Evolutionary conservation across 2,888 invertebrate genomes (phyloP), one percentile per base, ranked within the genome.

Genomic region (Lymantria dispar): DNA sequence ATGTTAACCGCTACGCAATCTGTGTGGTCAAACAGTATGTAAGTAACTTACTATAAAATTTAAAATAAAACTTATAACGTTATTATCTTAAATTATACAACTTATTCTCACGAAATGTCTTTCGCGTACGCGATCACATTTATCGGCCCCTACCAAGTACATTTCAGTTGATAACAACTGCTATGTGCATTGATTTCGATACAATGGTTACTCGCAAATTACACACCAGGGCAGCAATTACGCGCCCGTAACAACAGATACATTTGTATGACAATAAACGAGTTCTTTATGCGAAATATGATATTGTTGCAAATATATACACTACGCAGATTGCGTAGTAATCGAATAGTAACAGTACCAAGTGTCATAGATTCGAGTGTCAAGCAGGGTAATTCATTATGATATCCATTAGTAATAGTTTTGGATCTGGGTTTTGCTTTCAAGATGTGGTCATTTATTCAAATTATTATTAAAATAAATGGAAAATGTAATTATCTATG

Each of bases 231-330:
- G 69, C 78, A 58, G 82, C 88, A 89, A 91, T 89, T 91, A 89
- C 83, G 71, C 43, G 60, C 62, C 61, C 68, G 63, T 70, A 84
- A 90, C 88, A 86, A 87, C 89, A 86, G 90, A 90, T 88, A 90
- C 80, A 89, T 90, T 90, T 90, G 90, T 90, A 89, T 91, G 84
- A 91, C 88, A 91, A 90, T 87, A 80, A 78, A 72, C 59, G 67
- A 74, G 29, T 71, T 78, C 82, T 86, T 80, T 86, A 84, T 79
- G 68, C 63, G 90, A 80, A 89, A 90, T 76, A 74, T 60, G 87
- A 90, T 87, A 88, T 74, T 63, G 47, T 33, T 38, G 47, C 47
- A 58, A 66, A 45, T 62, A n/a, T 22, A 5, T 22, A 22, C 58
- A 58, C 68, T 73, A 64, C 70, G 64, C 22, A 56, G 66, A 67